Base-by-base conservation (phyloP, 2,888 invertebrate genomes). In the Nemotelus nigrinus region DNA sequence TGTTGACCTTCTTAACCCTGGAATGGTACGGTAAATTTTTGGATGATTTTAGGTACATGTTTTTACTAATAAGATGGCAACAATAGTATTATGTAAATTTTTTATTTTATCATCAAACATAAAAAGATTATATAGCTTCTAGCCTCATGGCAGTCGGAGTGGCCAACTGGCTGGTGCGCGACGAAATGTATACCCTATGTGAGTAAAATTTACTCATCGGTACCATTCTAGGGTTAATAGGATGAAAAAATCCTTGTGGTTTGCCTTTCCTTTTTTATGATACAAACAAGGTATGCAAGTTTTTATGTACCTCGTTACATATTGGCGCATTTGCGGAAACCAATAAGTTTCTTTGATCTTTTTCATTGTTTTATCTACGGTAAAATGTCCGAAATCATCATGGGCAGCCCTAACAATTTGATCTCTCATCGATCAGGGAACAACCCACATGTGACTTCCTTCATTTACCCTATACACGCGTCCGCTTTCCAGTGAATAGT, bases 281-380 rank as follows among this genome's bases (percentile, higher is more conserved):
- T 84, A 85, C 3, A 86, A 76, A 78, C 87, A 88, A 6, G 84
- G 81, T 67, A 50, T 47, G 48, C 48, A 48, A 25, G 4, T 25
- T 48, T 68, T 78, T 3, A 88, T 85, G 78, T 88, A 87, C 76
- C 85, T 83, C 67, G 83, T 83, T 0, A 86, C 83, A 65, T 85
- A 86, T 2, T 80, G 76, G 50, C 81, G 80, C 85, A 87, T 85
- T 3, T 83, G 81, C 0, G 84, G 83, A 74, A 88, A 88, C 86
- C 86, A 88, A 80, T 85, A 88, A 25, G 81, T 80, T 57, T 83
- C 81, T 2, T 80, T 64, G 80, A 83, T 53, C 82, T 83, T 55
- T 77, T 80, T 25, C 81, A 84, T 3, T 77, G 76, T 43, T 81
- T 85, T 82, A 47, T 81, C 80, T 1, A 79, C 44, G 1, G 76